These are phyloP conservation scores for Neoascia interrupta DNA, from an alignment of 2,888 invertebrate genomes.

Conservation along the genomic window DNA sequence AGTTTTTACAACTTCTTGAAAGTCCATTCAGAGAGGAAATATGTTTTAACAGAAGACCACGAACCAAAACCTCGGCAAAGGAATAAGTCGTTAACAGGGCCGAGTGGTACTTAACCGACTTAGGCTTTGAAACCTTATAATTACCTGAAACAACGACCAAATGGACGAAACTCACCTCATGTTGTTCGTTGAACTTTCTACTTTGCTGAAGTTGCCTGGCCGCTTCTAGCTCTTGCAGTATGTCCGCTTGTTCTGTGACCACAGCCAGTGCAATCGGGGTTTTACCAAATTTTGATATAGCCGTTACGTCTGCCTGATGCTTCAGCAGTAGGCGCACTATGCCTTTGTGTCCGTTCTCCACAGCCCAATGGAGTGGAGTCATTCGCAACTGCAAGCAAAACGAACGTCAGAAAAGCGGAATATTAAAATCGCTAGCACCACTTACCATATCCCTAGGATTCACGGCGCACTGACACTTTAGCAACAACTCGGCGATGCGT, in stretches of 20 bases:
- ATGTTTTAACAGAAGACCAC: constrained; percentile 2
- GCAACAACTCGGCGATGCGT: constrained; percentile 85
- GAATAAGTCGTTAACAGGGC: too few relatives aligned
- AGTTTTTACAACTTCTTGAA: too few relatives aligned
- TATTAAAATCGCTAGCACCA: neutral
- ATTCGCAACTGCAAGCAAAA: constrained; percentile 84
- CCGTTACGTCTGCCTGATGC: constrained; percentile 86
- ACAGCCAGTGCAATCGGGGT: constrained; percentile 85
- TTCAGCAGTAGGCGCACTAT: constrained; percentile 86
- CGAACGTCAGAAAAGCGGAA: neutral
- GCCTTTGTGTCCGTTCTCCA: constrained; percentile 87
- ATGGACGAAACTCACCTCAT: constrained; percentile 73
- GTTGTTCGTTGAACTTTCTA: constrained; percentile 75
- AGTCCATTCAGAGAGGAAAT: too few relatives aligned
- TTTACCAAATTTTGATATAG: constrained; percentile 87
- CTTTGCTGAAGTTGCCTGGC: constrained; percentile 76
- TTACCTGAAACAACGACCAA: neutral
- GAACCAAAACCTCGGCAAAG: too few relatives aligned
- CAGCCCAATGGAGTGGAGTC: constrained; percentile 98
- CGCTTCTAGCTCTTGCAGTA: constrained; percentile 82
- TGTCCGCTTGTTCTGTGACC: constrained; percentile 84
- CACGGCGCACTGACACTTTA: constrained; percentile 86
- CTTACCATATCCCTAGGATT: constrained; percentile 89
- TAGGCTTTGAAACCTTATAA: neutral
- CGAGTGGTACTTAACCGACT: too few relatives aligned